Conservation (phyloP, 30 jellyfish, hydroid and myxozoan species). For the Pelagia noctiluca region DNA sequence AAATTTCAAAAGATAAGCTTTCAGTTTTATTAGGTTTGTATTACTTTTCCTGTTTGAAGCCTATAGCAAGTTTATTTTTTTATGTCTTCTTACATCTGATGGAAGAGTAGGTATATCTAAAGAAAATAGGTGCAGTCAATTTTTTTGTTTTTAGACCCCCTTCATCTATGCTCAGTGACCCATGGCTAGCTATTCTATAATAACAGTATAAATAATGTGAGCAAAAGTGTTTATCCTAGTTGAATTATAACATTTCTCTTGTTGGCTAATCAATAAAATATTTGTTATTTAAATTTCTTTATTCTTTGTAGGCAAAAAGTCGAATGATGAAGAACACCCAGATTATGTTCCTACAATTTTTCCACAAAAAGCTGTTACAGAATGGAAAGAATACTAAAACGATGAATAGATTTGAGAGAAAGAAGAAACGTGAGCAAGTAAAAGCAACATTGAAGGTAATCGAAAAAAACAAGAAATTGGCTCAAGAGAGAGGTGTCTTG, state of each 20-base stretch:
- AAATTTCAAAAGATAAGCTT: not conserved
- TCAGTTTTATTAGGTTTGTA: too few species aligned
- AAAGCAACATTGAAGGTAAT: conserved; percentile 8
- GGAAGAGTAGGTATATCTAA: too few species aligned
- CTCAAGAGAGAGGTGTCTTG: too few species aligned
- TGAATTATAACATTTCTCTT: not conserved
- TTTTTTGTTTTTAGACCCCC: too few species aligned
- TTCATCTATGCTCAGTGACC: too few species aligned
- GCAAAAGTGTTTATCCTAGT: conserved; percentile 1
- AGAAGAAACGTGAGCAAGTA: conserved; percentile 14
- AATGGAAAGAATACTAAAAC: conserved; percentile 8
- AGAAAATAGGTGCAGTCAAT: too few species aligned
- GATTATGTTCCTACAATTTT: conserved; percentile 9
- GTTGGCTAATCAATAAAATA: not conserved
- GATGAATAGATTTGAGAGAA: not conserved
- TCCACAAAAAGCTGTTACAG: conserved; percentile 10
- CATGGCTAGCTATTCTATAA: not conserved
- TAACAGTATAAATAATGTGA: not conserved
- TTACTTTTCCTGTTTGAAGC: conserved; percentile 1
- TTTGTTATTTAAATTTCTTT: not conserved
- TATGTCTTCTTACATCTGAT: too few species aligned
- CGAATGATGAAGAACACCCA: conserved; percentile 9
- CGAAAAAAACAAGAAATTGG: conserved; percentile 16
- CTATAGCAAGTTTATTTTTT: too few species aligned
- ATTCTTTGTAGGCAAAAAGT: conserved; percentile 18